Percentiles rank a stretch among this genome's conserved stretches.
These are phyloP conservation scores for Sturmia bella DNA, from an alignment of 2,888 invertebrate species.

Conservation along the genomic window DNA sequence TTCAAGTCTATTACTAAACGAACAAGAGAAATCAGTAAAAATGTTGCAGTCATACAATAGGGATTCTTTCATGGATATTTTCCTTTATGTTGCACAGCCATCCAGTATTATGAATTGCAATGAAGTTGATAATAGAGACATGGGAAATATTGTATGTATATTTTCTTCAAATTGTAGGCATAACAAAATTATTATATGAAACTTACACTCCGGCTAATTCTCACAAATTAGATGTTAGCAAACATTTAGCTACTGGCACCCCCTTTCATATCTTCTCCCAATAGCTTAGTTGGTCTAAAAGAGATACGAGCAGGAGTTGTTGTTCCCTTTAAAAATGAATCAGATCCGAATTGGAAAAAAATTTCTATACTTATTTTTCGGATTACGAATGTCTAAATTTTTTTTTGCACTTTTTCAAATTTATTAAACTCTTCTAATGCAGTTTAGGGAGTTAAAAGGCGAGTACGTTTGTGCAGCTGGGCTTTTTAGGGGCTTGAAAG, in stretches of 20 bases:
- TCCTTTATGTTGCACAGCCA: constrained; percentile 2
- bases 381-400: no score
- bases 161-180: constrained; percentile 18
- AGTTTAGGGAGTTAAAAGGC: neutral
- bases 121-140: constrained; percentile 46
- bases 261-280: neutral
- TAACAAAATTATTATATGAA: constrained; percentile 39
- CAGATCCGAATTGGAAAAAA: no score
- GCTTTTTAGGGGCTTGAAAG: neutral
- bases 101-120: constrained; percentile 52
- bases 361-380: no score
- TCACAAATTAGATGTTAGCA: neutral
- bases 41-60: neutral
- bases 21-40: constrained; percentile 28
- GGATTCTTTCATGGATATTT: constrained; percentile 25
- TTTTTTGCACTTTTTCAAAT: no score
- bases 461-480: neutral
- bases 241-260: constrained; percentile 16
- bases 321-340: neutral
- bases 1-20: constrained; percentile 47
- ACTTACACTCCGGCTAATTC: neutral
- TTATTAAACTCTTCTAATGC: neutral
- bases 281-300: neutral
- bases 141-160: constrained; percentile 37
- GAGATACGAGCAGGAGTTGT: constrained; percentile 6